Conservation (phyloP, 2,113 vertebrate species). For the Illadopsis cleaveri region DNA sequence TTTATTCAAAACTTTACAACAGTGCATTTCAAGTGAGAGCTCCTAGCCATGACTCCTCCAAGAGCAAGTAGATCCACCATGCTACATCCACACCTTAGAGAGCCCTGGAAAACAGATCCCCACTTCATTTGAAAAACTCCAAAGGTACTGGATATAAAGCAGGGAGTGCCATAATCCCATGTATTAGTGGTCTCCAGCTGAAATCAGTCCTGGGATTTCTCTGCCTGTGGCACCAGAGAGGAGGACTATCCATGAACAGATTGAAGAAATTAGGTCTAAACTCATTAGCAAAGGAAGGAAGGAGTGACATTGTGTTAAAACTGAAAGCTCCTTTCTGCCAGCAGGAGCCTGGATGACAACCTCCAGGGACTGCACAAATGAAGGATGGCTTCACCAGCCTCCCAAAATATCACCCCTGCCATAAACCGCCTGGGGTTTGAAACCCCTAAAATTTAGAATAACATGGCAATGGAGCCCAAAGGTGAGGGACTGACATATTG, state of each 20-base stretch:
- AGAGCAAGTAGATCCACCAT: not conserved
- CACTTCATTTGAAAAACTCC: not conserved
- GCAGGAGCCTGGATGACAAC: not conserved
- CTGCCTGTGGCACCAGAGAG: not conserved
- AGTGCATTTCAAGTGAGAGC: not conserved
- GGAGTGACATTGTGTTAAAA: not conserved
- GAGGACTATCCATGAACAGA: not conserved
- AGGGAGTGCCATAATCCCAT: not conserved
- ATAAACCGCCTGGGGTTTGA: not conserved
- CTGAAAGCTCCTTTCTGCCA: not conserved
- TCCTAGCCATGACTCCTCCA: not conserved
- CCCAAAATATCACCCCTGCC: not conserved
- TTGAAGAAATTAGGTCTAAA: not conserved
- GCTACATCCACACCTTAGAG: not conserved
- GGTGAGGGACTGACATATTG: not conserved
- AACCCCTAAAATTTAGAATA: not conserved
- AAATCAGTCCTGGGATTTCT: not conserved
- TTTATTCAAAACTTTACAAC: conserved; percentile 51
- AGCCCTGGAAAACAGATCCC: not conserved
- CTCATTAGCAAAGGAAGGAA: not conserved
- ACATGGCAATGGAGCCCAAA: not conserved
- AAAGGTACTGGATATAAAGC: not conserved
- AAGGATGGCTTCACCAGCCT: not conserved
- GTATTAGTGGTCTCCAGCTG: not conserved
- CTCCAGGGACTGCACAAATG: not conserved